phyloP scores from a whole-genome alignment of 2,888 invertebrate species.

The Amphipoea lucens region DNA sequence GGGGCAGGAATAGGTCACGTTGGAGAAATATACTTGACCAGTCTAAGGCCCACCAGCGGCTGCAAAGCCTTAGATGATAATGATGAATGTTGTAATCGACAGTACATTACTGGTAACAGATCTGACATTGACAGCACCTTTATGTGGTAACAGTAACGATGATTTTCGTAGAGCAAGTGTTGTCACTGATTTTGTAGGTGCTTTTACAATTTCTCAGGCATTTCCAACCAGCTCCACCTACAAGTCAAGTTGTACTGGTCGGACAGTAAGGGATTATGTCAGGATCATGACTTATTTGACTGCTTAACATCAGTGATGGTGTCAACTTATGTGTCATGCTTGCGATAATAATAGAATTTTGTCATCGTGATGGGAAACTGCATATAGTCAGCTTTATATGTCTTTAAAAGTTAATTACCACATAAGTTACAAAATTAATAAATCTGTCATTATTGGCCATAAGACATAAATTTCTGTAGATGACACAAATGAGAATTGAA shows the following conservation, averaged over 20 bases:
- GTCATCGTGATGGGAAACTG: neutral
- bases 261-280: neutral
- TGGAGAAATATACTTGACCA: too few species aligned
- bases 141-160: neutral
- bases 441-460: neutral
- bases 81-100: too few species aligned
- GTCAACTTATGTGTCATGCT: neutral
- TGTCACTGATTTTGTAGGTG: neutral
- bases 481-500: neutral
- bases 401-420: neutral
- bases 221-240: neutral
- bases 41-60: too few species aligned
- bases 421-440: neutral
- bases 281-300: constrained; percentile 5
- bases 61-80: too few species aligned
- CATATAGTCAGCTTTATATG: neutral
- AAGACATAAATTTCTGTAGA: neutral
- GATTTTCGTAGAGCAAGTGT: neutral
- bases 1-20: too few species aligned
- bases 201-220: neutral
- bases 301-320: neutral
- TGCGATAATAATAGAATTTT: neutral
- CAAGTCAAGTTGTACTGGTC: neutral
- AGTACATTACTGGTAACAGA: too few species aligned
- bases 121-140: too few species aligned